Conservation (phyloP, 1,140 invertebrate genomes). For the Diorhabda elongata region DNA sequence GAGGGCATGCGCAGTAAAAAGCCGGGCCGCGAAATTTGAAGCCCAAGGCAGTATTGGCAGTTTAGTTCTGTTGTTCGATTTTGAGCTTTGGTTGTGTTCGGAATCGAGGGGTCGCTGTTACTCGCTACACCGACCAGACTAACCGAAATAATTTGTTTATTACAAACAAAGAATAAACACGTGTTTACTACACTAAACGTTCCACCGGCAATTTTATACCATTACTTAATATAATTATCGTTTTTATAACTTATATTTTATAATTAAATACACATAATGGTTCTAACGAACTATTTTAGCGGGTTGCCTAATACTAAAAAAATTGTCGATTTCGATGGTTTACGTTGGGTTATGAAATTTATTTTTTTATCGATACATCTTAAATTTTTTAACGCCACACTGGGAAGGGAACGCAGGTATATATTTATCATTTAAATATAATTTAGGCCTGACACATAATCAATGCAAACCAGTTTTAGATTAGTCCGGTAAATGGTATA, state of each 20-base stretch:
- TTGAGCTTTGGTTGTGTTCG: conserved; percentile 4
- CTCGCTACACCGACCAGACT: not conserved
- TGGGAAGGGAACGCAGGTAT: not conserved
- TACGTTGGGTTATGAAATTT: too few relatives aligned
- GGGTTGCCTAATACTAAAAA: too few relatives aligned
- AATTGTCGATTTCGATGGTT: too few relatives aligned
- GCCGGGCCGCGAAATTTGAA: conserved; percentile 38
- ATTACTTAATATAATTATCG: too few relatives aligned
- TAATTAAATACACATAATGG: too few relatives aligned
- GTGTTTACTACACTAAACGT: conserved; percentile 28
- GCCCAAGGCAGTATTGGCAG: conserved; percentile 14
- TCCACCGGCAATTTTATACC: conserved; percentile 20
- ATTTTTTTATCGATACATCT: too few relatives aligned
- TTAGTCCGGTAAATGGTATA: not conserved
- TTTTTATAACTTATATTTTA: too few relatives aligned
- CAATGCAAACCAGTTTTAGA: not conserved
- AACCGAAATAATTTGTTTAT: conserved; percentile 21
- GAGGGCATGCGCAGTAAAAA: conserved; percentile 9
- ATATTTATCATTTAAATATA: conserved; percentile 3
- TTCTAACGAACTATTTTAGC: too few relatives aligned
- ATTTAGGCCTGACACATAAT: not conserved
- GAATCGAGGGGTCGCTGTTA: not conserved
- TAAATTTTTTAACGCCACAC: not conserved
- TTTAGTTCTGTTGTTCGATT: conserved; percentile 8
- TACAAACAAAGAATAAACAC: conserved; percentile 35